Conservation (phyloP, 2,888 invertebrate genomes). For the Tolmerus cingulatus region DNA sequence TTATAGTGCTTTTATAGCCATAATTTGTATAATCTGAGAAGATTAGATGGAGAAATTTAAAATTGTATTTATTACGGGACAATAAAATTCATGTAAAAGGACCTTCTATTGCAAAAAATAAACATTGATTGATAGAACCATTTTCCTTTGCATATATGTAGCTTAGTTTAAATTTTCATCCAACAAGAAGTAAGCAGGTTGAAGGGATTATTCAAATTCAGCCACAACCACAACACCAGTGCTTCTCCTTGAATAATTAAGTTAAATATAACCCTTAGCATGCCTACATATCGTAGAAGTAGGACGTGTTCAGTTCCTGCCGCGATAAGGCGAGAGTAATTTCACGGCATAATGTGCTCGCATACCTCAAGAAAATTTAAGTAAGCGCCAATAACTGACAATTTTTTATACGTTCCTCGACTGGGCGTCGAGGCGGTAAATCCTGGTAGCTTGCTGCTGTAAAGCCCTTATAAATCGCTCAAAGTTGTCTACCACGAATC, state of each 20-base stretch:
- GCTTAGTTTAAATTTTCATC: background rate
- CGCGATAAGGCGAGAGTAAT: background rate
- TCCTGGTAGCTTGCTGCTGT: background rate
- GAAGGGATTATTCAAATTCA: background rate
- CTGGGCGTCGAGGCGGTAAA: background rate
- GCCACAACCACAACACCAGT: background rate
- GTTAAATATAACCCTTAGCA: background rate
- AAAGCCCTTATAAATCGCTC: background rate
- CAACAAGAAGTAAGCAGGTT: background rate
- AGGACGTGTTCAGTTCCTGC: background rate
- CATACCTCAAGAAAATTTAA: background rate
- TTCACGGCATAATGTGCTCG: background rate
- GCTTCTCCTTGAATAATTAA: background rate
- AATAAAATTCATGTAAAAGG: background rate
- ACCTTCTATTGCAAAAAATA: background rate
- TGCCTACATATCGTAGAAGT: background rate
- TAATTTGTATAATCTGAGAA: no score
- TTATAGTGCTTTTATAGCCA: no score
- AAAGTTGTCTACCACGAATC: background rate
- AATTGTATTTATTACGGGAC: background rate
- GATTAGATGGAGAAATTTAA: no score
- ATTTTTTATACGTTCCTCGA: background rate
- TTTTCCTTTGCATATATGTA: background rate
- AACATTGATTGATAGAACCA: background rate
- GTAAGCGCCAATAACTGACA: background rate